Conservation (phyloP, 2,888 invertebrate species). For the Bibio marci region DNA sequence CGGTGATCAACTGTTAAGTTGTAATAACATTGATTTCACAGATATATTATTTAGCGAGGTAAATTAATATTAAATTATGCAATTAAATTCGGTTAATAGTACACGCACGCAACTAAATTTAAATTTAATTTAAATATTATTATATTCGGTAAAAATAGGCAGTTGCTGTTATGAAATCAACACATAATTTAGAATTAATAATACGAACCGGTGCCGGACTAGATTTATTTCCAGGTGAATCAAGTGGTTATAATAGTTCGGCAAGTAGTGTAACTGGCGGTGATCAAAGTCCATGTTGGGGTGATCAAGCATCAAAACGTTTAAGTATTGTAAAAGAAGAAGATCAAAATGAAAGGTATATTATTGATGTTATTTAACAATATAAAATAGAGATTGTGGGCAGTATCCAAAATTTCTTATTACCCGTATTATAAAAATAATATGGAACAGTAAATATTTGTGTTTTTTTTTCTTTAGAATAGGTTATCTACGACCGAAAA, state of each 20-base stretch:
- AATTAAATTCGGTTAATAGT: neutral
- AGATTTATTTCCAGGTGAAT: conserved; percentile 65
- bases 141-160: too few relatives aligned
- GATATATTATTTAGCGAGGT: conserved; percentile 70
- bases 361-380: too few relatives aligned
- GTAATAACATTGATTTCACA: conserved; percentile 64
- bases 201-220: conserved; percentile 63
- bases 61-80: conserved; percentile 17
- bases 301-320: conserved; percentile 39
- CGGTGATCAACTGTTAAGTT: conserved; percentile 80
- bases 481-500: neutral
- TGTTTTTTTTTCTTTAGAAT: too few relatives aligned
- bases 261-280: conserved; percentile 65
- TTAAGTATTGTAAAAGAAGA: conserved; percentile 61
- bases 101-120: too few relatives aligned
- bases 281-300: conserved; percentile 52
- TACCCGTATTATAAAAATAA: neutral
- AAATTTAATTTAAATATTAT: too few relatives aligned
- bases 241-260: conserved; percentile 69
- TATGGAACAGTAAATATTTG: too few relatives aligned
- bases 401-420: neutral
- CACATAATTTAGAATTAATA: conserved; percentile 55
- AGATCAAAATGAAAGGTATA: conserved; percentile 4
- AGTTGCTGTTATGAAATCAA: conserved; percentile 62
- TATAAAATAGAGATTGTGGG: conserved; percentile 3